Evolutionary conservation across 2,888 invertebrate species (phyloP).

Genomic region (Drosophila yooni): DNA sequence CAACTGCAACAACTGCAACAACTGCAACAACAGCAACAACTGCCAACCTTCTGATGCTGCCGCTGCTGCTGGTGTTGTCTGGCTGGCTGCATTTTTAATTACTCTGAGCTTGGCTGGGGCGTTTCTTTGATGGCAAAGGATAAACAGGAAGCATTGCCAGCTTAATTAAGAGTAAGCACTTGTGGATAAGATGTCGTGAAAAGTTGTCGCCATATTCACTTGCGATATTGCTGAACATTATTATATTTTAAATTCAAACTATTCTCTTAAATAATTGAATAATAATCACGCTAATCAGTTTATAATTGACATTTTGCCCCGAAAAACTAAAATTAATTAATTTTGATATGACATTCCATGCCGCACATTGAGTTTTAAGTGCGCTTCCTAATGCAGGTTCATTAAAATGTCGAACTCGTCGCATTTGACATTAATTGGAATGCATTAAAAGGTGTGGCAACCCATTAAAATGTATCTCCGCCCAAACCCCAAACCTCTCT

Average conservation of each 20-base stretch:
- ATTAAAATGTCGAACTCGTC: constrained; percentile 17
- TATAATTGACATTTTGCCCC: constrained; percentile 20
- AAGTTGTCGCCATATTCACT: constrained; percentile 16
- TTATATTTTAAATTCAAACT: background rate
- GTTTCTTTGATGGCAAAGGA: constrained; percentile 32
- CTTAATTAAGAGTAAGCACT: constrained; percentile 64
- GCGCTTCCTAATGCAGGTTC: constrained; percentile 31
- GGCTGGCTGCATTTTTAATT: constrained; percentile 58
- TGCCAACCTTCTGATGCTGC: background rate
- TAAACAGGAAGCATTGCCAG: constrained; percentile 57
- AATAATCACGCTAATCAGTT: constrained; percentile 31
- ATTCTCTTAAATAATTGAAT: constrained; percentile 26
- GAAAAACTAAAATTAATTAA: constrained; percentile 20
- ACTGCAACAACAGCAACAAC: background rate
- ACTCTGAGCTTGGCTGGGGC: constrained; percentile 36
- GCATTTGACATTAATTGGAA: constrained; percentile 43
- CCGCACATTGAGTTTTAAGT: constrained; percentile 17
- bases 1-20: constrained; percentile 18
- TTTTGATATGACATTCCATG: constrained; percentile 21
- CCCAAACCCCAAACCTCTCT: constrained; percentile 1
- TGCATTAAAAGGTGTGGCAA: constrained; percentile 36
- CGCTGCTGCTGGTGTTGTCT: constrained; percentile 3
- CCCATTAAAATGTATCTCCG: constrained; percentile 43
- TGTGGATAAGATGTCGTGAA: constrained; percentile 23
- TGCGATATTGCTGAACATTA: background rate